Evolutionary conservation across 2,888 invertebrate genomes (phyloP), one percentile per base, ranked within the genome.

Genomic region (Latrodectus hesperus): DNA sequence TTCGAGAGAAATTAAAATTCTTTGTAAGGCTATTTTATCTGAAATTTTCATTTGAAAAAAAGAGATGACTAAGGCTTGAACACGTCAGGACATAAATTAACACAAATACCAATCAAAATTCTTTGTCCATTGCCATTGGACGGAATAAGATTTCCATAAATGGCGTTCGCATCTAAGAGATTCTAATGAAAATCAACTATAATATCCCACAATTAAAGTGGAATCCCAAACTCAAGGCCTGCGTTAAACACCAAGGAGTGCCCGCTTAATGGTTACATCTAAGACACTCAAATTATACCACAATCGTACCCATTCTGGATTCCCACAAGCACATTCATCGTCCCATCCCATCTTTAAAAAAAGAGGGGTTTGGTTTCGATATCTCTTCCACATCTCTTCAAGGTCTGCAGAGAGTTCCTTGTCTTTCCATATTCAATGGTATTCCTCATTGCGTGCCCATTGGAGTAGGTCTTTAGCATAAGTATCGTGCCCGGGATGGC

Each of bases 121-220:
- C 51, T 14, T 76, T 83, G 83, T 83, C 83, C 75, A 70, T 83
- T 71, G 51, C 83, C 75, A 76, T 83, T 83, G 83, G 83, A 68
- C 60, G 38, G 22, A 68, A 76, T 70, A 60, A 17, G 51, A 76
- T 49, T 67, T 22, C 60, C 22, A 70, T 49, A 64, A 60, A 38
- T 70, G 83, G 83, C 76, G 83, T 76, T 75, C 17, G 12, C 51
- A 9, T 51, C 55, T 65, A 16, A 60, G 49, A 12, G 1, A 70
- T 70, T 17, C 17, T 38, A 67, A 26, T 12, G 71, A 71, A 75
- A 14, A 77, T 12, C 80, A 80, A 72, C 16, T 16, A n/a, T 60
- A 60, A 60, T 60, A 60, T 16, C 60, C 60, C 73, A 68, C 74
- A 75, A 83, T 75, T 83, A 83, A 76, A 83, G 53, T 16, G 49